Evolutionary conservation across 2,113 vertebrate species (phyloP).

Genomic region (Nothobranchius furzeri): DNA sequence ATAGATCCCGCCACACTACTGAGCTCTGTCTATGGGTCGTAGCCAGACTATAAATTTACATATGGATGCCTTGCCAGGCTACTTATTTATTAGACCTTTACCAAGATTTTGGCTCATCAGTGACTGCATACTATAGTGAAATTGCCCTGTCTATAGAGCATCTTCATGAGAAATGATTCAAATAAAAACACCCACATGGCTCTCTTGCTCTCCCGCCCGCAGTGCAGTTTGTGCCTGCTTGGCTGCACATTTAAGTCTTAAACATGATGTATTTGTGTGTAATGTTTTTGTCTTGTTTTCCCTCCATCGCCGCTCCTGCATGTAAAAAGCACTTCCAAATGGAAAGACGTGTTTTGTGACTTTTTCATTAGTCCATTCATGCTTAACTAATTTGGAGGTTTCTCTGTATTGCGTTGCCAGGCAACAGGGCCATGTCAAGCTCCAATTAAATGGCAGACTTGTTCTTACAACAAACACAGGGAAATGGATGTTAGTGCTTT

Average conservation of each 20-base stretch:
- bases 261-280: conserved; percentile 1
- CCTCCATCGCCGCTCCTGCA: conserved; percentile 6
- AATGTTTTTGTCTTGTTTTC: neutral
- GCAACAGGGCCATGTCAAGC: conserved; percentile 53
- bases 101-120: no score
- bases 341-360: conserved; percentile 50
- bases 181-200: conserved; percentile 2
- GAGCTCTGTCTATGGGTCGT: no score
- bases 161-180: neutral
- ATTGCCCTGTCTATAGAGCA: no score
- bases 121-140: no score
- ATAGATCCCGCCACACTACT: no score
- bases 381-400: conserved; percentile 56
- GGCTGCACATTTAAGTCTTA: neutral
- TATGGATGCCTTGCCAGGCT: no score
- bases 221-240: neutral
- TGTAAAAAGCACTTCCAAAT: conserved; percentile 36
- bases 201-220: conserved; percentile 14
- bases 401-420: conserved; percentile 56
- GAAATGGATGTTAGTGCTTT: conserved; percentile 36
- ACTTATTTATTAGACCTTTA: no score
- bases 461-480: conserved; percentile 39
- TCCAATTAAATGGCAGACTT: conserved; percentile 45
- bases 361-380: conserved; percentile 52
- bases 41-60: no score